Evolutionary conservation across 2,888 invertebrate genomes (phyloP).

Genomic region (Catocala fraxini): DNA sequence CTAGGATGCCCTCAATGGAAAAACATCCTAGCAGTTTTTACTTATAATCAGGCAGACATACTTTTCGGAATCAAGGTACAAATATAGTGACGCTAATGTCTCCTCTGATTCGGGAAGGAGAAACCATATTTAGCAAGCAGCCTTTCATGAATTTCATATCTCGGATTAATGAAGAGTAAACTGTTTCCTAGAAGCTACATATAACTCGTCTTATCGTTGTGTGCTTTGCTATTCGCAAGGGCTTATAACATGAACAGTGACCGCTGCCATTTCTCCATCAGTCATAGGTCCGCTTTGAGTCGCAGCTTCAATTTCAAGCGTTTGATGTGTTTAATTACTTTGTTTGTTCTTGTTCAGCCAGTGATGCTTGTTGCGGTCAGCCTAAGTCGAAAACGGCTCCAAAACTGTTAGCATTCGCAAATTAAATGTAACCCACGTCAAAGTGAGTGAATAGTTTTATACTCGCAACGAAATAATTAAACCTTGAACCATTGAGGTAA

Average conservation of each 20-base stretch:
- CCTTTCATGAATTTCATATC: conserved; percentile 1
- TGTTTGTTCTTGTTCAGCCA: conserved; percentile 82
- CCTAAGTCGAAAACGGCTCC: conserved; percentile 81
- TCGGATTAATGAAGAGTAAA: conserved; percentile 6
- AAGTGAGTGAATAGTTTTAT: conserved; percentile 82
- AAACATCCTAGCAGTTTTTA: too few relatives aligned
- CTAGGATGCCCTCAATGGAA: too few relatives aligned
- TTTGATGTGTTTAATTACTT: conserved; percentile 88
- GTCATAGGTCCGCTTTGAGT: conserved; percentile 69
- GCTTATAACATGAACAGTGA: conserved; percentile 35
- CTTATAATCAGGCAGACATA: too few relatives aligned
- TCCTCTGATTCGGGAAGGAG: too few relatives aligned
- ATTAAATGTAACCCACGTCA: conserved; percentile 86
- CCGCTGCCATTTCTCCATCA: conserved; percentile 44
- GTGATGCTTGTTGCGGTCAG: conserved; percentile 81
- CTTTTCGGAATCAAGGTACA: too few relatives aligned
- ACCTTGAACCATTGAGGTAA: conserved; percentile 49
- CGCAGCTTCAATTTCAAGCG: conserved; percentile 80
- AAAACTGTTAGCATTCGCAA: conserved; percentile 82
- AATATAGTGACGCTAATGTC: too few relatives aligned
- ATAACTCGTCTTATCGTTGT: conserved; percentile 31
- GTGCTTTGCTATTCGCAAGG: conserved; percentile 32
- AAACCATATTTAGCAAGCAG: not conserved
- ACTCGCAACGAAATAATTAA: conserved; percentile 79
- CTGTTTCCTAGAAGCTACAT: conserved; percentile 30